These are phyloP conservation scores for Axea sp. DNA, from an alignment of 2,888 invertebrate species.

Conservation along the genomic window DNA sequence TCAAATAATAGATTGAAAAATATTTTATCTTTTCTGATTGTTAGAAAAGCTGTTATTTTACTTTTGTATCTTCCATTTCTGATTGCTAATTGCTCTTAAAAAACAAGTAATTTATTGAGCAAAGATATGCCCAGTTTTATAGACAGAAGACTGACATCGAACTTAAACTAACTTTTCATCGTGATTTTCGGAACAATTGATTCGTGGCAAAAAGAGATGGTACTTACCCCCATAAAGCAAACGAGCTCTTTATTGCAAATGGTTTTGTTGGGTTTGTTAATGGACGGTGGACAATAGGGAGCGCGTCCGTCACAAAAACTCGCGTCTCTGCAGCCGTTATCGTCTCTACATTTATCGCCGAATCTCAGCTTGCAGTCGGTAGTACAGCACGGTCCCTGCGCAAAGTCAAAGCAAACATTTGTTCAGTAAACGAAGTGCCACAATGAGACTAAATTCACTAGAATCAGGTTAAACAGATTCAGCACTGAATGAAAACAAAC, in stretches of 20 bases:
- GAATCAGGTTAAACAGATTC: constrained; percentile 59
- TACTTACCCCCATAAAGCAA: constrained; percentile 95
- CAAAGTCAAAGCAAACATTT: constrained; percentile 63
- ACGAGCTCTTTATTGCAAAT: constrained; percentile 98
- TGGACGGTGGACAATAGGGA: constrained; percentile 94
- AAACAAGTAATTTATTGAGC: too few relatives aligned
- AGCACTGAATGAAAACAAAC: constrained; percentile 52
- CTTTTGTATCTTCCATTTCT: too few relatives aligned
- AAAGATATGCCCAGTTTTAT: too few relatives aligned
- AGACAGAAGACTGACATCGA: too few relatives aligned
- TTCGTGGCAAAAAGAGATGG: constrained; percentile 7
- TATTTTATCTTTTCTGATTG: too few relatives aligned
- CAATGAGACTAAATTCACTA: constrained; percentile 60
- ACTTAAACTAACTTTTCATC: too few relatives aligned
- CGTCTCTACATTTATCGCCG: constrained; percentile 93
- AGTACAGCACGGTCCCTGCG: constrained; percentile 96
- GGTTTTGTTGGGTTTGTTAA: constrained; percentile 95
- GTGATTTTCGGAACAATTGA: background rate
- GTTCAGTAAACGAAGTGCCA: constrained; percentile 60
- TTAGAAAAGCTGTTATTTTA: too few relatives aligned
- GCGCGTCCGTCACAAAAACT: constrained; percentile 94
- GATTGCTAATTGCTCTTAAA: too few relatives aligned
- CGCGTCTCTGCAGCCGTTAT: constrained; percentile 95
- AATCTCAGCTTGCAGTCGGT: constrained; percentile 90
- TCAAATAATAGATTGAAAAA: too few relatives aligned